Conservation (phyloP, 2,888 invertebrate genomes). For the Mesorhabditis spiculigera region DNA sequence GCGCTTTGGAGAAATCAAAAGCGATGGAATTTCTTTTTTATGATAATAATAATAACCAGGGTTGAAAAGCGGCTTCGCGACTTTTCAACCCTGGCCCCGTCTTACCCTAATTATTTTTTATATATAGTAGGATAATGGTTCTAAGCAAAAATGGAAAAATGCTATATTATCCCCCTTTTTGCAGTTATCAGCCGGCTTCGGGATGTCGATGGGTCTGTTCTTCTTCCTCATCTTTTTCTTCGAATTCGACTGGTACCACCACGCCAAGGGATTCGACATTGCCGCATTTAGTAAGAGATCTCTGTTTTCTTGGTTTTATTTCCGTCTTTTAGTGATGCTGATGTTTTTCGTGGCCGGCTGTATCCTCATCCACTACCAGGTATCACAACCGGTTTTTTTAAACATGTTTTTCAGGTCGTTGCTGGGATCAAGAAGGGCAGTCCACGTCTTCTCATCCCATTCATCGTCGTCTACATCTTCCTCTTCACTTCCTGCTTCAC, state of each 20-base stretch:
- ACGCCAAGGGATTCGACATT: conserved; percentile 45
- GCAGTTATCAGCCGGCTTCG: conserved; percentile 32
- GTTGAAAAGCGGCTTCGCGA: no score
- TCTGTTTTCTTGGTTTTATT: no score
- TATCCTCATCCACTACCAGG: conserved; percentile 43
- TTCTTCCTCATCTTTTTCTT: conserved; percentile 49
- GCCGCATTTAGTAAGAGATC: conserved; percentile 32
- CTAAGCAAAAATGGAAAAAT: not conserved
- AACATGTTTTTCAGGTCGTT: conserved; percentile 10
- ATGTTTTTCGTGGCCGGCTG: conserved; percentile 38
- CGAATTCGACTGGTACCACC: conserved; percentile 55
- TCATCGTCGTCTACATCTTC: conserved; percentile 46
- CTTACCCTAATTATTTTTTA: not conserved
- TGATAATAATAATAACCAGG: no score
- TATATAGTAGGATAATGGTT: not conserved
- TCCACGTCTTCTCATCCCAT: conserved; percentile 43
- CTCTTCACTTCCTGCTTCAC: conserved; percentile 27
- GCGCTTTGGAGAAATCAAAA: no score
- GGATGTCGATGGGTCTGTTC: conserved; percentile 44
- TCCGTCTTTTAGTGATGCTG: conserved; percentile 13
- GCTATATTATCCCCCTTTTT: not conserved
- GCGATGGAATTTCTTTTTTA: no score
- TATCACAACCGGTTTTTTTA: conserved; percentile 10
- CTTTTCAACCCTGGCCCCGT: no score
- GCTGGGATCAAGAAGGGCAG: conserved; percentile 21